Evolutionary conservation across 2,113 vertebrate genomes (phyloP).

Genomic region (Thamnaconus septentrionalis): DNA sequence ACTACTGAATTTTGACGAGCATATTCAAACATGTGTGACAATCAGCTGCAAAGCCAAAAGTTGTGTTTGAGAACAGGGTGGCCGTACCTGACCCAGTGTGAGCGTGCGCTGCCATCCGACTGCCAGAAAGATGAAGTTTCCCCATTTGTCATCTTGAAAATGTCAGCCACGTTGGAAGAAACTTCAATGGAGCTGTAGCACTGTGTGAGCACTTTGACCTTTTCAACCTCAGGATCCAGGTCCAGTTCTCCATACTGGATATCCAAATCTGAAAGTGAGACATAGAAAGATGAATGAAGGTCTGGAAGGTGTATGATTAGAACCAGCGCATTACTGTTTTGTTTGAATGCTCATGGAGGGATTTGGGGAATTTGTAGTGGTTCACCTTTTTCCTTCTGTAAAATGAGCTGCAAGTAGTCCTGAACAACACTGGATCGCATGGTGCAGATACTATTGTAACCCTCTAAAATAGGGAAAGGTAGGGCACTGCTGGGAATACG

Average conservation of each 20-base stretch:
- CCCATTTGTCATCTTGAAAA: conserved; percentile 94
- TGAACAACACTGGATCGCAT: conserved; percentile 92
- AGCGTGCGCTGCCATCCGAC: conserved; percentile 93
- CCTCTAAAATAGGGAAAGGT: conserved; percentile 90
- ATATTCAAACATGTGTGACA: not conserved
- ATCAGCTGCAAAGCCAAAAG: not conserved
- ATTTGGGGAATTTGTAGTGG: no score
- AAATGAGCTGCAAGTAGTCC: conserved; percentile 86
- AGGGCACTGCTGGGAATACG: conserved; percentile 88
- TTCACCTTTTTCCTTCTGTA: conserved; percentile 88
- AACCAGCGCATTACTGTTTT: no score
- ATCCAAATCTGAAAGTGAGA: conserved; percentile 71
- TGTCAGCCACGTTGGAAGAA: conserved; percentile 88
- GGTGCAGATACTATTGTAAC: conserved; percentile 91
- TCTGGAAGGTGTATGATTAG: no score
- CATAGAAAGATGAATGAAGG: not conserved
- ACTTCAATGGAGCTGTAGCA: conserved; percentile 92
- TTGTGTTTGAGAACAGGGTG: not conserved
- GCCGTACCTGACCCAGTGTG: conserved; percentile 93
- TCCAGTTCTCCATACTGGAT: conserved; percentile 82
- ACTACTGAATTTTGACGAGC: not conserved
- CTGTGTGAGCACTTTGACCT: conserved; percentile 89
- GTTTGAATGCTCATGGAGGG: no score
- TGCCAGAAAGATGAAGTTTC: conserved; percentile 95
- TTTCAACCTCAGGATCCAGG: conserved; percentile 85